A percentile compares a stretch with the other conserved stretches of the same genome.
phyloP scores from a whole-genome alignment of 2,797 vertebrate genomes.

The Kryptopterus vitreolus region DNA sequence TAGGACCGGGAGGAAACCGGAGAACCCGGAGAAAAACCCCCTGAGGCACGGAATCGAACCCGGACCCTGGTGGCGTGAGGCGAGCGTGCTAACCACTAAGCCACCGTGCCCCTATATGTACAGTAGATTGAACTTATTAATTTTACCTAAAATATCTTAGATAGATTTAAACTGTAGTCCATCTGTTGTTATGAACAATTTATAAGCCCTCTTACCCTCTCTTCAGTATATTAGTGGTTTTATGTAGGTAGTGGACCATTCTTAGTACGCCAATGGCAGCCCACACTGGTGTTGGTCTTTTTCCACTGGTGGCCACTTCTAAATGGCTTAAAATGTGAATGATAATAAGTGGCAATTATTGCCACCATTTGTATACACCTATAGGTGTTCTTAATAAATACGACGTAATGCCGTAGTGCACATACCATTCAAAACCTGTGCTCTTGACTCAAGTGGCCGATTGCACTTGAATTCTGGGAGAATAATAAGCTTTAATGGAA shows the following conservation, averaged over 20 bases:
- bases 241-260: not conserved
- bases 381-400: constrained; percentile 3
- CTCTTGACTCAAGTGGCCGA: constrained; percentile 34
- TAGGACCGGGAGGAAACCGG: too few species aligned
- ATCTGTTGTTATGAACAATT: not conserved
- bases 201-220: not conserved
- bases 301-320: not conserved
- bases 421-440: constrained; percentile 20
- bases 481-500: constrained; percentile 44
- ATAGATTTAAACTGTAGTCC: not conserved
- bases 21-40: too few species aligned
- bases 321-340: constrained; percentile 1
- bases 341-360: constrained; percentile 1
- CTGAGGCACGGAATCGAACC: too few species aligned
- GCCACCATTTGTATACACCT: not conserved
- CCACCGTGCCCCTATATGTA: too few species aligned
- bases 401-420: constrained; percentile 5
- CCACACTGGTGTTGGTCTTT: not conserved
- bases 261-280: not conserved
- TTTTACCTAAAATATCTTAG: not conserved
- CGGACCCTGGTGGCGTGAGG: too few species aligned
- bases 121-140: not conserved
- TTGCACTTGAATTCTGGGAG: constrained; percentile 20
- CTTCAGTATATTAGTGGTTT: not conserved
- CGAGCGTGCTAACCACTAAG: too few species aligned